Percentiles rank a stretch among this genome's conserved stretches.
Conservation (phyloP, 2,797 vertebrate species). For the Macropus fuliginosus region DNA sequence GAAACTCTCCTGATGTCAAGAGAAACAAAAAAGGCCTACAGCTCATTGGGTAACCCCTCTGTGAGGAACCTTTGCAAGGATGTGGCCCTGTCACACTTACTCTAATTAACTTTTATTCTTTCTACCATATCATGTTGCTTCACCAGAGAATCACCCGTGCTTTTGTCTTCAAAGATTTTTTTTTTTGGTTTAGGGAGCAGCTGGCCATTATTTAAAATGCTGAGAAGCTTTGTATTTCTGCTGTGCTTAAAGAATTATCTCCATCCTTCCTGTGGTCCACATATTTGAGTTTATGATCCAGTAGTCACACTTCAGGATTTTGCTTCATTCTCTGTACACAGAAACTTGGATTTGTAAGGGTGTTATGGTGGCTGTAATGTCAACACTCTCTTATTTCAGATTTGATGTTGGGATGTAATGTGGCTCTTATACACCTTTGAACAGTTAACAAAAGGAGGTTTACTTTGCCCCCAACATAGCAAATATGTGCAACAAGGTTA, state of each 20-base stretch:
- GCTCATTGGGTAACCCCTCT: too few species aligned
- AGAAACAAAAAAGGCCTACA: too few species aligned
- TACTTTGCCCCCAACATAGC: neutral
- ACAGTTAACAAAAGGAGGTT: neutral
- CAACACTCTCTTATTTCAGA: neutral
- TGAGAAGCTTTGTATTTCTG: neutral
- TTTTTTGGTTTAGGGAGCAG: neutral
- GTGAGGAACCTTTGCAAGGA: too few species aligned
- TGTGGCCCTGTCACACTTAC: too few species aligned
- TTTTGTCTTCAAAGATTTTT: neutral
- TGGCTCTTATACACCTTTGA: neutral
- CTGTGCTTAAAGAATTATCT: neutral
- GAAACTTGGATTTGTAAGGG: neutral
- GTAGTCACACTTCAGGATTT: neutral
- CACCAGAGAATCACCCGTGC: neutral
- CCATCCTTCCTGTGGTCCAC: neutral
- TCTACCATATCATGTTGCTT: neutral
- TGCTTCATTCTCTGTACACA: neutral
- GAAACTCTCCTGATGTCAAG: too few species aligned
- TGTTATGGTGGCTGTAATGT: neutral
- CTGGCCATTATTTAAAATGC: neutral
- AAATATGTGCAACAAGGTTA: neutral
- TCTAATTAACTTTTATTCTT: neutral
- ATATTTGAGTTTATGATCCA: neutral
- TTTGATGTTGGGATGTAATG: neutral